These are phyloP conservation scores for Dipodomys spectabilis DNA, from an alignment of 2,113 vertebrate genomes.

Conservation along the genomic window DNA sequence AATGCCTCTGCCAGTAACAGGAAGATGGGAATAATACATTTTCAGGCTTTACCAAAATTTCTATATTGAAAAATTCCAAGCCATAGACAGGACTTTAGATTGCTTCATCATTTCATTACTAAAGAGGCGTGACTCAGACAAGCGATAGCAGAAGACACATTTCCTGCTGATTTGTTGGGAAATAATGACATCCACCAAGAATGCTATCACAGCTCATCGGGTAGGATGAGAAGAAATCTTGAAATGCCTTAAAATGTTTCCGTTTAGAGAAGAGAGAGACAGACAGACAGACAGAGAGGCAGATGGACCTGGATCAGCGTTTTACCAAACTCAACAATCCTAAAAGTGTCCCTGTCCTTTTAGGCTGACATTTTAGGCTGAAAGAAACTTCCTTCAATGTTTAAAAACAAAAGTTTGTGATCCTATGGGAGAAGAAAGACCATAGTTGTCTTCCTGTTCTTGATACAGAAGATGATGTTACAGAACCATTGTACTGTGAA, in stretches of 20 bases:
- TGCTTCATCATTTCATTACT: not conserved
- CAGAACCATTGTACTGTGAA: not conserved
- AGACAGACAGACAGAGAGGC: not conserved
- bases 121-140: not conserved
- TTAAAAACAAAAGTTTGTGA: not conserved
- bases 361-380: slow-evolving; percentile 22
- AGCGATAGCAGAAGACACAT: not conserved
- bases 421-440: not conserved
- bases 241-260: not conserved
- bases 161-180: not conserved
- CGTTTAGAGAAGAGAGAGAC: not conserved
- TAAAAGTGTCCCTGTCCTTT: slow-evolving; percentile 7
- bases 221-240: not conserved
- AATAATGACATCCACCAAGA: not conserved
- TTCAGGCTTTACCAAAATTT: not conserved
- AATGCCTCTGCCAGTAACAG: not conserved
- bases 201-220: not conserved
- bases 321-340: not conserved
- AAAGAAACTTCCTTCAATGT: slow-evolving; percentile 9
- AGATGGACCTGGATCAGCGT: not conserved
- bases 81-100: not conserved
- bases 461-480: not conserved
- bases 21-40: not conserved
- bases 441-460: not conserved
- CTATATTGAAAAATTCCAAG: not conserved